Base-by-base conservation (phyloP, 2,797 vertebrate species). In the Enoplosus armatus region DNA sequence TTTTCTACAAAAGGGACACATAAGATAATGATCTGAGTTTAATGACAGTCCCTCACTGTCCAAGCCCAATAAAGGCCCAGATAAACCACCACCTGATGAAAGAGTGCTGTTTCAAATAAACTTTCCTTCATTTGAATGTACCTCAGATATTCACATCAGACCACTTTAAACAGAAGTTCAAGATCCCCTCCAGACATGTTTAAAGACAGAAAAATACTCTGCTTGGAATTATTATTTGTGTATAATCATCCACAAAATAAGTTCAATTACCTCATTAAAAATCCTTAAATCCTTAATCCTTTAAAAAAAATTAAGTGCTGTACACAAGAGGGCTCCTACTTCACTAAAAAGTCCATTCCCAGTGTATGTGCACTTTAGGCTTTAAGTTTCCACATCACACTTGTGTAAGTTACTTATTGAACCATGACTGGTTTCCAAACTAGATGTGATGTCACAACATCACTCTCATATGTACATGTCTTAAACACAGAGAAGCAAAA, bases 351-450 rank as follows among this genome's bases (percentile, higher is more conserved):
- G n/a, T 26, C 2, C 2, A 51, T 8, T 58, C 50, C 61, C 47
- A 76, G 37, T 27, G 22, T n/a, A 33, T 7, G 11, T 37, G n/a
- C 14, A 31, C 47, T 24, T 5, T 20, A 39, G 63, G 63, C 14
- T 39, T 67, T 15, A 26, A 15, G 39, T 74, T 79, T 55, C 63
- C 70, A 54, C 56, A 74, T 74, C 22, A 55, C 39, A 20, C 24
- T 27, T 45, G 27, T 15, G 29, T 33, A 50, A 64, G 22, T 54
- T 68, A 50, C 33, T 20, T 54, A 22, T 41, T 43, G 20, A 20
- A n/a, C 12, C 6, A 11, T 6, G 24, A n/a, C 0, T 43, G 33
- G 51, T 20, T 20, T 45, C 15, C 15, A 37, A 31, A 37, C 26
- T 10, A 6, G 22, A 7, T 11, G 4, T 45, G 15, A 54, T 62